Base-by-base conservation (phyloP, 2,888 invertebrate genomes). In the Drosophila neonasuta region DNA sequence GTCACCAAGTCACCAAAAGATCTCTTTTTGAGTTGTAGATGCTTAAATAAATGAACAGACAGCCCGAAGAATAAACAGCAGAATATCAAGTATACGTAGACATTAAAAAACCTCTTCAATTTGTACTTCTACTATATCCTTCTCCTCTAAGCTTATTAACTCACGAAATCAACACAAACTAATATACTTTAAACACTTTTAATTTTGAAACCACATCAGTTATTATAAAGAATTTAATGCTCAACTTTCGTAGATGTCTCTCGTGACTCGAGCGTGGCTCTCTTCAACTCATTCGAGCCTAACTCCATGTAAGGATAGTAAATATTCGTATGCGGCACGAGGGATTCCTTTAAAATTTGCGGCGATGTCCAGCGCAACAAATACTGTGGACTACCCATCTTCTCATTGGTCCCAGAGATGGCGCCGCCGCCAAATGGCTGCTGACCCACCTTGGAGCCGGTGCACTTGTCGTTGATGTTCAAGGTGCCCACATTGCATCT, bases 381-480 rank as follows among this genome's bases (percentile, higher is more conserved):
- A 88, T 99, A 99, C 89, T 95, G 95, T 0, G 99, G 98, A 11
- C 98, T 97, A 6, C 99, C 99, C 3, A 99, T 97, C 91, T 99
- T 99, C 91, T 99, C 99, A 89, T 99, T 99, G 45, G 99, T 99
- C 93, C 97, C 99, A 57, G 98, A 98, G 92, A 96, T 94, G 83
- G 98, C 93, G 2, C 97, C 95, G 39, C 99, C 99, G 46, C 99
- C 99, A 90, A 99, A 99, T 0, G 99, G 99, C 90, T 99, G 99
- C 89, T 99, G 99, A 0, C 97, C 99, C 5, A 99, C 99, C 32
- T 99, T 96, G 11, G 99, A 96, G 0, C 99, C 99, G 0, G 99
- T 99, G 0, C 97, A 98, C 91, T 99, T 99, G 90, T 99, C 99
- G 87, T 99, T 99, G 48, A 99, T 93, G 90, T 99, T 99, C 91